Evolutionary conservation across 2,113 vertebrate species (phyloP).

Genomic region (Spea multiplicata): DNA sequence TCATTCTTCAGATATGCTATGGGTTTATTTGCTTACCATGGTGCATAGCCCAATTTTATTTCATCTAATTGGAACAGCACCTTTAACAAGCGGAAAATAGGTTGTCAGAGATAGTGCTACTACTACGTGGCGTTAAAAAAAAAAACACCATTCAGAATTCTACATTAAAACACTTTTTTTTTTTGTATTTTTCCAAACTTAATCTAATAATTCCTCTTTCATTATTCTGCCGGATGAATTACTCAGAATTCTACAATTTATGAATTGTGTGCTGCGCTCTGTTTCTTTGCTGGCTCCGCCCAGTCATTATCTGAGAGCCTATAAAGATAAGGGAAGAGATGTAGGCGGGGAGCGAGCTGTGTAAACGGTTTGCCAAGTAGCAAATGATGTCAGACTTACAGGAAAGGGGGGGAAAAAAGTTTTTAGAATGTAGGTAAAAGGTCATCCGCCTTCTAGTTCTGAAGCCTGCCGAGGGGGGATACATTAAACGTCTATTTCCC

Average conservation of each 20-base stretch:
- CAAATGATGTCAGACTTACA: neutral
- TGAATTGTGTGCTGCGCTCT: too few species aligned
- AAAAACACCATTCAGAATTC: too few species aligned
- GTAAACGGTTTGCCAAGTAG: neutral
- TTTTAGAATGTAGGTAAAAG: slow-evolving; percentile 26
- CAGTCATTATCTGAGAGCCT: neutral
- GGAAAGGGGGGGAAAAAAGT: neutral
- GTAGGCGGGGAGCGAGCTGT: neutral
- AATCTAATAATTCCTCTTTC: neutral
- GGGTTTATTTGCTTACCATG: too few species aligned
- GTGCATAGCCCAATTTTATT: too few species aligned
- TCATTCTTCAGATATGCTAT: too few species aligned
- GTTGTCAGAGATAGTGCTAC: too few species aligned
- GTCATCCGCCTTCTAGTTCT: neutral
- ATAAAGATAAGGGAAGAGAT: neutral
- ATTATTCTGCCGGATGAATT: neutral
- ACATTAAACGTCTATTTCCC: slow-evolving; percentile 7
- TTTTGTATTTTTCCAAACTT: too few species aligned
- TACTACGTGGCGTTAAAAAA: too few species aligned
- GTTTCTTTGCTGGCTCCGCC: neutral
- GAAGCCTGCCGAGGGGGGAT: neutral
- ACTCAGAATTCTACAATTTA: neutral
- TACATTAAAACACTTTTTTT: too few species aligned
- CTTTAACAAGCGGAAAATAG: too few species aligned
- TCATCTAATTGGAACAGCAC: too few species aligned